A percentile compares a stretch with the other conserved stretches of the same genome.
Conservation (phyloP, 2,888 invertebrate species). For the Cerastis rubricosa region DNA sequence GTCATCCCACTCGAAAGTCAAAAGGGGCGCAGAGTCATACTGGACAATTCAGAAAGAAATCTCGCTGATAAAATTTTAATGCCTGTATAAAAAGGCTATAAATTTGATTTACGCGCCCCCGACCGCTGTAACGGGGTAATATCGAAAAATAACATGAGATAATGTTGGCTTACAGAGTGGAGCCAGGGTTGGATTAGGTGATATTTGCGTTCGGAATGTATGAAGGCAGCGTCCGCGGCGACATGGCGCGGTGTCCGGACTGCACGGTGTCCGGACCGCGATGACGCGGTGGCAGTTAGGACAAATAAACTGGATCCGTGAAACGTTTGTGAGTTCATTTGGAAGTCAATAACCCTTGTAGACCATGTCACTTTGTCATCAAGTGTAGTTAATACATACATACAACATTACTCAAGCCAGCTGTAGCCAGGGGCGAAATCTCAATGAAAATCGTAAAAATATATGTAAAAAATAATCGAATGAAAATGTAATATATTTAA, state of each 20-base stretch:
- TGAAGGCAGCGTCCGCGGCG: conserved; percentile 57
- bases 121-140: conserved; percentile 88
- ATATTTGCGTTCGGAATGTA: conserved; percentile 76
- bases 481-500: conserved; percentile 21
- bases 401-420: not conserved
- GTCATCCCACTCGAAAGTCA: conserved; percentile 75
- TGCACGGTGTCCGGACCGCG: not conserved
- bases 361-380: not conserved
- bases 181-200: conserved; percentile 80
- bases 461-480: no score
- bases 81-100: conserved; percentile 90
- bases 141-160: conserved; percentile 90
- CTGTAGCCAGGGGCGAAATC: not conserved
- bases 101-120: conserved; percentile 89
- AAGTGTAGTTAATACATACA: not conserved
- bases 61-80: conserved; percentile 90
- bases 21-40: conserved; percentile 79
- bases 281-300: not conserved
- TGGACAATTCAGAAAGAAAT: conserved; percentile 89
- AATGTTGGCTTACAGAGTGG: conserved; percentile 87
- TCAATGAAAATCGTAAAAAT: conserved; percentile 12
- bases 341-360: conserved; percentile 6
- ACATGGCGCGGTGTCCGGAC: not conserved
- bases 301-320: conserved; percentile 22
- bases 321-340: conserved; percentile 22